Percentiles rank a stretch among this genome's conserved stretches.
Conservation (phyloP, 2,797 vertebrate species). For the Sphenodon punctatus region DNA sequence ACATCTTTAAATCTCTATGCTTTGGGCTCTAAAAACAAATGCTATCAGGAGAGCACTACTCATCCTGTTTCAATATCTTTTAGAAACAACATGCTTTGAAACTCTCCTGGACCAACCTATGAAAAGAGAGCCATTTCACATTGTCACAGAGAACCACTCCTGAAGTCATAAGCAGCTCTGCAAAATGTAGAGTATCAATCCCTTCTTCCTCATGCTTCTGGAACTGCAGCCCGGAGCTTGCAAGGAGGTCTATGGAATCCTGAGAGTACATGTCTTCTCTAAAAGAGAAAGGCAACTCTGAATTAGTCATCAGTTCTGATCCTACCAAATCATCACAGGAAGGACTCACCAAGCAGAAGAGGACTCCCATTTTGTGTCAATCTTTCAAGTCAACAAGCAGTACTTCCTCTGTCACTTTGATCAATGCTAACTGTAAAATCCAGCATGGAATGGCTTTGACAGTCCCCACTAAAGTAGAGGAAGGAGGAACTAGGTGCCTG, state of each 20-base stretch:
- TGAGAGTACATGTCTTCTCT: conserved; percentile 99
- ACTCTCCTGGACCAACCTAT: conserved; percentile 82
- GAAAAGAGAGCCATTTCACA: conserved; percentile 98
- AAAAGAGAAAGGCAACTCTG: conserved; percentile 26
- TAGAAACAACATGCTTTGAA: background rate
- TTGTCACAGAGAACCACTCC: conserved; percentile 97
- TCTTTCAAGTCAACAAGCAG: too few species aligned
- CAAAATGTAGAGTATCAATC: conserved; percentile 95
- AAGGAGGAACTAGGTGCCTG: too few species aligned
- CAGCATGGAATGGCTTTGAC: too few species aligned
- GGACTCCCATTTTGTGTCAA: too few species aligned
- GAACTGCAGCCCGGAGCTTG: conserved; percentile 97
- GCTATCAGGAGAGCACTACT: background rate
- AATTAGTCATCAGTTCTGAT: background rate
- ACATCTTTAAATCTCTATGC: background rate
- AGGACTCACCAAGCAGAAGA: background rate
- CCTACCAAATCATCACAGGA: background rate
- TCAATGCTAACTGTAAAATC: too few species aligned
- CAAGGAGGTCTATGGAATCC: conserved; percentile 97
- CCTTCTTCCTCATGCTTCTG: conserved; percentile 98
- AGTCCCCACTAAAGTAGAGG: too few species aligned
- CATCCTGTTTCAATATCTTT: background rate
- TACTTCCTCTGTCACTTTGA: too few species aligned
- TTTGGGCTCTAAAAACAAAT: background rate
- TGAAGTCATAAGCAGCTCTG: conserved; percentile 97